These are phyloP conservation scores for Takifugu bimaculatus DNA, from an alignment of 2,113 vertebrate species.

Conservation along the genomic window DNA sequence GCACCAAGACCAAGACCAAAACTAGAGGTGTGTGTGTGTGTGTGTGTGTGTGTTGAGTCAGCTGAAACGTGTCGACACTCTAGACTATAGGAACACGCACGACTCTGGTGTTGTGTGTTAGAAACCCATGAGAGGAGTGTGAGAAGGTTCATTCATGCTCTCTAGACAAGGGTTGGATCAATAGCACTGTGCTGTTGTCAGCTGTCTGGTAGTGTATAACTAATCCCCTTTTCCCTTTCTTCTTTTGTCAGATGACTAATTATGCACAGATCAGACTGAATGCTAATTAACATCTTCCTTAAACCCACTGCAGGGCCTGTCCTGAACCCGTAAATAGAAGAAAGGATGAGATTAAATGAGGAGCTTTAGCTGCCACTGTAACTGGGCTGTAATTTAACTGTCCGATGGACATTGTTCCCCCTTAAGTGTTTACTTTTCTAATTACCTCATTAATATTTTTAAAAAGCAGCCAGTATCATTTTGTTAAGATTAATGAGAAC, in stretches of 20 bases:
- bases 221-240: slow-evolving; percentile 22
- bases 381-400: too few species aligned
- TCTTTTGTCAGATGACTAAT: slow-evolving; percentile 27
- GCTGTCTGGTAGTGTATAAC: slow-evolving; percentile 14
- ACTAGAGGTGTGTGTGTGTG: slow-evolving; percentile 58
- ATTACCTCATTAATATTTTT: too few species aligned
- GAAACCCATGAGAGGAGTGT: background rate
- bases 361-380: too few species aligned
- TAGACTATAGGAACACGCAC: background rate
- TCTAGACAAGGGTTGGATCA: slow-evolving; percentile 21
- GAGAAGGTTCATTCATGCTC: background rate
- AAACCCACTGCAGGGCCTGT: too few species aligned
- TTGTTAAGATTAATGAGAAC: background rate
- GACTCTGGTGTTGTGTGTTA: background rate
- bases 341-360: too few species aligned
- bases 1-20: slow-evolving; percentile 42
- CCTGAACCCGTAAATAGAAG: too few species aligned
- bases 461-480: too few species aligned
- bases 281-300: slow-evolving; percentile 9
- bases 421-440: too few species aligned
- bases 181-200: slow-evolving; percentile 20
- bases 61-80: background rate
- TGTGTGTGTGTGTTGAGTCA: too few species aligned
- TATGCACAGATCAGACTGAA: slow-evolving; percentile 20
- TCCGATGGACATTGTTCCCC: too few species aligned